Evolutionary conservation across 1,140 invertebrate species (phyloP), one percentile per base, ranked within the genome.

Genomic region (Neodiprion pinetum): DNA sequence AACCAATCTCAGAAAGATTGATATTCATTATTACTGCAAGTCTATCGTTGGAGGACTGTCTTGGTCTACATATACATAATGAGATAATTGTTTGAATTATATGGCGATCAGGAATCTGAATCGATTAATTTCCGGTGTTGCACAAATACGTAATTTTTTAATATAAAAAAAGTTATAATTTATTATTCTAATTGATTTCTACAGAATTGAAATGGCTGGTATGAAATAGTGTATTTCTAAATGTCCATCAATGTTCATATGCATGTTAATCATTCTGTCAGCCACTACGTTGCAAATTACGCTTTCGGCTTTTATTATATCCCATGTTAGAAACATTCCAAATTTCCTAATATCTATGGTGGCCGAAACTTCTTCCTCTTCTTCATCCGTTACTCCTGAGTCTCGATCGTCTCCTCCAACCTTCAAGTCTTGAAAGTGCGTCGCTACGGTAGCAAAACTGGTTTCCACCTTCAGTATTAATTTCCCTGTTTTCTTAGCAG

Each of bases 401-500:
- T 92, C 91, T 80, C 91, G 92, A 80, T 9, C 14, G n/a, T 65
- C 72, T n/a, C 75, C 75, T 72, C 79, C 81, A 7, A 93, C 89
- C 70, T 87, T 86, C 40, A 95, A 82, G 78, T 92, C 91, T 80
- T 91, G 92, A 80, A 96, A 97, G 80, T 95, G 91, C 0, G 94
- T 94, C 12, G 94, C 93, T 17, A 97, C 92, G 12, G 92, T 93
- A 0, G 94, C 95, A 83, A 92, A 91, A 78, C 94, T 93, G 4
- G 94, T 94, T 80, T 93, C 93, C 9, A 96, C 92, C 77, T 93
- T 92, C 2, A 97, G 84, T 70, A 91, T 92, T 17, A 97, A 86
- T 76, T 92, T 89, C 10, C 95, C 96, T 72, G 88, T 86, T 49
- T 91, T 90, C 73, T 92, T 94, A 0, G 94, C 95, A 77, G 91